Base-by-base conservation (phyloP, 1,140 invertebrate genomes). In the Cyphomyrmex costatus region DNA sequence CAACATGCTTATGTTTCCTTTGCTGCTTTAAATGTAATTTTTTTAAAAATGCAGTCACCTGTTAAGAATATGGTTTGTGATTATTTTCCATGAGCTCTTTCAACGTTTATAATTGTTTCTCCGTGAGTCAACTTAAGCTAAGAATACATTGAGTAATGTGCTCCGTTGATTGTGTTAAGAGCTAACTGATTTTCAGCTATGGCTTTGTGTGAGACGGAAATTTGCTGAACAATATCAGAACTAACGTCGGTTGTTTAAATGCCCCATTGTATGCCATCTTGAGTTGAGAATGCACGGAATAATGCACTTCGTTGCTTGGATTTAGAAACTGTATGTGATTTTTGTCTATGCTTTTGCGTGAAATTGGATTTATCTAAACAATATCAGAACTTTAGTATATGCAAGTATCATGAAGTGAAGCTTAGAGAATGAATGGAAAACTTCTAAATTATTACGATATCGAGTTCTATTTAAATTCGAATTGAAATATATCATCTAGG, bases 141-240 rank as follows among this genome's bases (percentile, higher is more conserved):
- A 53, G 49, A 68, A 68, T 80, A 51, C 30, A 8, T 42, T 27
- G 46, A 51, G 65, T 79, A 79, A 68, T 16, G n/a, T 33, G 63
- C 77, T 53, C 51, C 21, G 63, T 24, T 56, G 63, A 53, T 80
- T 63, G 5, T 70, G 27, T 70, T 70, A 33, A 30, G 24, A 24
- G 8, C 30, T 68, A 53, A 68, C 16, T 63, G 58, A 78, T 78
- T 79, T 79, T 79, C 61, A 65, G n/a, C n/a, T 8, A 8, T 53
- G 77, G 10, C 63, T 80, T 80, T 68, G 30, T 80, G 24, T 30
- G 8, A 51, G 61, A 79, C 36, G 46, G 46, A 27, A 51, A 68
- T 80, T 46, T 53, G 30, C 46, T 68, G 77, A 80, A 80, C 63
- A 70, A 68, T 80, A 70, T 82, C 68, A 27, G 66, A 71, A 46